A percentile compares a stretch with the other conserved stretches of the same genome.
Evolutionary conservation across 2,113 vertebrate species (phyloP).

Genomic region (Salvelinus fontinalis): DNA sequence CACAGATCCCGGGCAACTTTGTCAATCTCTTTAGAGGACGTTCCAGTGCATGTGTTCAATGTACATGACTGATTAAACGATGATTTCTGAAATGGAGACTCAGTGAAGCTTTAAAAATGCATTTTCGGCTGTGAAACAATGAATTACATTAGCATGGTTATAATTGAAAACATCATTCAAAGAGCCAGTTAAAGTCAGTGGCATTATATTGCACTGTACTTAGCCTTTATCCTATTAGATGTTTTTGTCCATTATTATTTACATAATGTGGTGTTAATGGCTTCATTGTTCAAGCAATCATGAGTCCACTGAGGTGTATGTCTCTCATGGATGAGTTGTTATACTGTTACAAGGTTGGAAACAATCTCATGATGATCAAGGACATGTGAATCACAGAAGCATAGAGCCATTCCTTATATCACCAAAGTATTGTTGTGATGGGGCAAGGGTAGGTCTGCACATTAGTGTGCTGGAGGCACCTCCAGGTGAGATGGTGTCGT

Average conservation of each 20-base stretch:
- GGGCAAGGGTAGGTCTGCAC: conserved; percentile 46
- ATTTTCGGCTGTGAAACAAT: conserved; percentile 74
- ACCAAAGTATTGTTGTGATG: conserved; percentile 50
- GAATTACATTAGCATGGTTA: conserved; percentile 74
- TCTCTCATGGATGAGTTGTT: conserved; percentile 58
- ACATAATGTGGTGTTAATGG: conserved; percentile 73
- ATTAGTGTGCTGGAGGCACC: conserved; percentile 48
- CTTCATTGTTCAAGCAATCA: conserved; percentile 66
- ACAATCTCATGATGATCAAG: conserved; percentile 55
- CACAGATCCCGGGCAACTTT: conserved; percentile 73
- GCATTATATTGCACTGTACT: conserved; percentile 73
- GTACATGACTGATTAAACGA: conserved; percentile 79
- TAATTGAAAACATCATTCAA: conserved; percentile 82
- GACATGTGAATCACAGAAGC: conserved; percentile 58
- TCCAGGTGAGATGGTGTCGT: conserved; percentile 51
- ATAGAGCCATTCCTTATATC: conserved; percentile 56
- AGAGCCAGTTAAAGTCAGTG: conserved; percentile 70
- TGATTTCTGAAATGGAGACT: conserved; percentile 68
- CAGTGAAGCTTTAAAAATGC: conserved; percentile 76
- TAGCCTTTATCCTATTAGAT: conserved; percentile 70
- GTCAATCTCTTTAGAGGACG: conserved; percentile 80
- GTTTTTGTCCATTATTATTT: conserved; percentile 70
- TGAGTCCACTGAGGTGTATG: conserved; percentile 42
- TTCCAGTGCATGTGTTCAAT: conserved; percentile 68
- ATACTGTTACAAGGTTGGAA: conserved; percentile 50